phyloP scores from a whole-genome alignment of 1,140 invertebrate genomes.

The Physella acuta region DNA sequence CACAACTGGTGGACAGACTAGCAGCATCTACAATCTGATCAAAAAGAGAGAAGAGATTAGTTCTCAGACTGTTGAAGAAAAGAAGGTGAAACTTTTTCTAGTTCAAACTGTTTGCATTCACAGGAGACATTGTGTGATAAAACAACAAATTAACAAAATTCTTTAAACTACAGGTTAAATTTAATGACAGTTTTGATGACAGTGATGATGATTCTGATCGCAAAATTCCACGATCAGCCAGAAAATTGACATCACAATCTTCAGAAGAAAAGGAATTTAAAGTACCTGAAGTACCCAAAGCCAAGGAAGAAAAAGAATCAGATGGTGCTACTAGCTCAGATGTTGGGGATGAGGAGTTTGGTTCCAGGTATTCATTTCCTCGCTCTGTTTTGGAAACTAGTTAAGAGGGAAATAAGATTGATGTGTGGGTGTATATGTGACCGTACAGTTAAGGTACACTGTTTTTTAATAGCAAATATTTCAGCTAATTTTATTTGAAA shows the following conservation, averaged over 20 bases:
- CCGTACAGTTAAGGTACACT: too few species aligned
- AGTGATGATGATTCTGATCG: constrained; percentile 36
- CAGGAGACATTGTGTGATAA: too few species aligned
- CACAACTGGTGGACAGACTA: constrained; percentile 2
- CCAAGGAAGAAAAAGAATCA: constrained; percentile 29
- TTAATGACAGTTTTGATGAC: constrained; percentile 50
- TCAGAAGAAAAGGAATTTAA: constrained; percentile 14
- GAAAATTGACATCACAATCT: neutral
- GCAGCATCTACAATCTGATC: constrained; percentile 26
- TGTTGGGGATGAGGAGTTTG: constrained; percentile 17
- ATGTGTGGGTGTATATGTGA: too few species aligned
- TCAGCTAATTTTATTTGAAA: too few species aligned
- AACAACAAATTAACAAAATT: too few species aligned
- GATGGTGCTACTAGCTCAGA: constrained; percentile 15
- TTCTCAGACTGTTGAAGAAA: neutral
- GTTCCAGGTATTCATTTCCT: too few species aligned
- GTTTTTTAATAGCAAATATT: too few species aligned
- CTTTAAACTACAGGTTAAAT: constrained; percentile 26
- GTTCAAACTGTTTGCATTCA: too few species aligned
- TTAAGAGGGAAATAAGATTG: too few species aligned
- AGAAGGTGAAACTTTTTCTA: neutral
- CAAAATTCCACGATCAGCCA: constrained; percentile 8
- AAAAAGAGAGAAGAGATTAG: constrained; percentile 22
- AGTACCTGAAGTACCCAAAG: constrained; percentile 28
- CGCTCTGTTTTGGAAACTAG: too few species aligned